Percentiles rank a stretch among this genome's conserved stretches.
Evolutionary conservation across 2,888 invertebrate genomes (phyloP).

Genomic region (Drosophila demipolita): DNA sequence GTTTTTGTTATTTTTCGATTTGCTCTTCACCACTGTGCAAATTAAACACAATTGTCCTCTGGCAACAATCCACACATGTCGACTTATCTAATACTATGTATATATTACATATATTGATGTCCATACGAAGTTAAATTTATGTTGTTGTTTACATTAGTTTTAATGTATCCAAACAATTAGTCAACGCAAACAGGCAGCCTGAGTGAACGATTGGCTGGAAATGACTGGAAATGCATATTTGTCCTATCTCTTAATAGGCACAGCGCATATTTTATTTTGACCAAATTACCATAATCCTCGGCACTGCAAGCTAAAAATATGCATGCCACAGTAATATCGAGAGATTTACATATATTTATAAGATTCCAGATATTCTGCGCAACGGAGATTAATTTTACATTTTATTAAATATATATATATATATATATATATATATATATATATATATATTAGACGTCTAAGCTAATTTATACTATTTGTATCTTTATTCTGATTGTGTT

Average conservation of each 20-base stretch:
- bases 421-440: no score
- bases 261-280: constrained; percentile 58
- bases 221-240: constrained; percentile 40
- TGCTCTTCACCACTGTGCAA: constrained; percentile 52
- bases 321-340: constrained; percentile 11
- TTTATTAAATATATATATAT: no score
- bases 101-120: neutral
- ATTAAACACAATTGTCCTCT: constrained; percentile 68
- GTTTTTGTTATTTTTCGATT: constrained; percentile 70
- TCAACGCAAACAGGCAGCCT: constrained; percentile 16
- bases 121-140: neutral
- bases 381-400: neutral
- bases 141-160: constrained; percentile 46
- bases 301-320: constrained; percentile 4
- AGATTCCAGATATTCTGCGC: no score
- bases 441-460: neutral
- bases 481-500: neutral
- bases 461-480: neutral
- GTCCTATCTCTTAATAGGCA: constrained; percentile 44
- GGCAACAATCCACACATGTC: constrained; percentile 15
- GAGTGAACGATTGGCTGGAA: neutral
- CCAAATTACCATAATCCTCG: constrained; percentile 42
- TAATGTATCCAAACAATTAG: constrained; percentile 61
- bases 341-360: constrained; percentile 17
- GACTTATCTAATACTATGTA: neutral